A percentile compares a stretch with the other conserved stretches of the same genome.
These are phyloP conservation scores for Anisognathus igniventris DNA, from an alignment of 2,797 vertebrate genomes.

Conservation along the genomic window DNA sequence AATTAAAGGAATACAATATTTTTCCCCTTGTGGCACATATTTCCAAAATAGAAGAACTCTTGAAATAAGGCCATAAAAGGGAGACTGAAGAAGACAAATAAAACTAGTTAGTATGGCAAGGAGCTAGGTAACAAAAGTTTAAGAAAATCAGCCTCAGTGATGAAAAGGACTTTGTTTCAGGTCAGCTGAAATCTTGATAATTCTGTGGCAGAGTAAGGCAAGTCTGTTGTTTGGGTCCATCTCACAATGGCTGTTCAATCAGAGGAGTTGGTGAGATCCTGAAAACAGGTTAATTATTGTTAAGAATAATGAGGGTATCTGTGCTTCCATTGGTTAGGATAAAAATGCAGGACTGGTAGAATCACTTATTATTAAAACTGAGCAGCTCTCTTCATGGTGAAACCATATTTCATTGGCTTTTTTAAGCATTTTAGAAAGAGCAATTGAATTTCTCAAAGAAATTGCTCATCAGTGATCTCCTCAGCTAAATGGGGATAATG, in stretches of 20 bases:
- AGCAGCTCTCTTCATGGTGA: background rate
- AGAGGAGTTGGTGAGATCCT: background rate
- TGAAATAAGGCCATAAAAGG: background rate
- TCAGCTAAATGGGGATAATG: background rate
- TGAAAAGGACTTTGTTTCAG: background rate
- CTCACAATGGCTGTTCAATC: background rate
- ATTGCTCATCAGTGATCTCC: background rate
- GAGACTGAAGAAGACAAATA: background rate
- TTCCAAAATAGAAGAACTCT: background rate
- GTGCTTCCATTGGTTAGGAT: background rate
- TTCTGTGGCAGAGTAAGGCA: background rate
- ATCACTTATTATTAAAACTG: background rate
- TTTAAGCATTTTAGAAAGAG: background rate
- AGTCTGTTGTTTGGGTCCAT: background rate
- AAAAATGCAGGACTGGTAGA: background rate
- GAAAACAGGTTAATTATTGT: background rate
- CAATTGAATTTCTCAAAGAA: background rate
- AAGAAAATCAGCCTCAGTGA: background rate
- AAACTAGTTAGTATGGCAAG: background rate
- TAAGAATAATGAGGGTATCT: background rate
- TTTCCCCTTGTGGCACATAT: background rate
- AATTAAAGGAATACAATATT: conserved; percentile 5
- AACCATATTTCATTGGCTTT: background rate
- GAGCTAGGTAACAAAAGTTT: background rate
- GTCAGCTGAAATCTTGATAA: background rate